Evolutionary conservation across 1,140 invertebrate genomes (phyloP).

Genomic region (Drosophila fuyamai): DNA sequence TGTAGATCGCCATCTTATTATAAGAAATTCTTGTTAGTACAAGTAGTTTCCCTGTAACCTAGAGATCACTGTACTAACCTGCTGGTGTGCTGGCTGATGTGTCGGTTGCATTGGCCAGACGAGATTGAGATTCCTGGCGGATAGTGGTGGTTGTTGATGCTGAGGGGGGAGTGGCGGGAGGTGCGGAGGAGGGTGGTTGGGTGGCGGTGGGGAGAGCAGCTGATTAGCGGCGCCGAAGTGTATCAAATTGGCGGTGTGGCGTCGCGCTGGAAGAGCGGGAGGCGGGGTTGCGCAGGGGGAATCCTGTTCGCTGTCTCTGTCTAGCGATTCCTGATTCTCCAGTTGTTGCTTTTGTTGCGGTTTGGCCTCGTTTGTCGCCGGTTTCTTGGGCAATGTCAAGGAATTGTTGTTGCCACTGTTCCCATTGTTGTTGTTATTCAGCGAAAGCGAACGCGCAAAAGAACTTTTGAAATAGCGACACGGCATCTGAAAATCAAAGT

Average conservation of each 20-base stretch:
- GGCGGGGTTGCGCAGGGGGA: conserved; percentile 59
- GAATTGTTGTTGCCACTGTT: conserved; percentile 47
- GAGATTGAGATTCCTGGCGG: conserved; percentile 55
- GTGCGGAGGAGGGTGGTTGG: conserved; percentile 13
- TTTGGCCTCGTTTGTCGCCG: conserved; percentile 58
- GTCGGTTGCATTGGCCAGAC: conserved; percentile 52
- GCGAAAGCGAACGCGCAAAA: conserved; percentile 84
- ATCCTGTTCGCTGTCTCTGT: conserved; percentile 25
- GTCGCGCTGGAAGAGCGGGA: conserved; percentile 70
- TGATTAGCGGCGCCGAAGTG: conserved; percentile 52
- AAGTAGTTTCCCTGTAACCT: too few relatives aligned
- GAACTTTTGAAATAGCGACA: conserved; percentile 84
- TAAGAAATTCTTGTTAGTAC: background rate
- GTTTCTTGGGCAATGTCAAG: conserved; percentile 70
- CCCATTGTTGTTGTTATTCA: conserved; percentile 61
- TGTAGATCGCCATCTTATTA: too few relatives aligned
- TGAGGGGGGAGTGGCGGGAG: conserved; percentile 2
- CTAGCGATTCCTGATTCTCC: conserved; percentile 21
- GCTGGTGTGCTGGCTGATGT: conserved; percentile 40
- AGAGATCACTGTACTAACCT: conserved; percentile 54
- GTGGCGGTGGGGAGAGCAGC: conserved; percentile 18
- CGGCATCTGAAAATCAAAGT: conserved; percentile 84
- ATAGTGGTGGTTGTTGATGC: conserved; percentile 31
- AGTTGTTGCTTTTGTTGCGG: conserved; percentile 38
- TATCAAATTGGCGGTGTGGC: conserved; percentile 63